Percentiles rank a stretch among this genome's conserved stretches.
These are phyloP conservation scores for Ophthalmolycus amberensis DNA, from an alignment of 2,113 vertebrate species.

Conservation along the genomic window DNA sequence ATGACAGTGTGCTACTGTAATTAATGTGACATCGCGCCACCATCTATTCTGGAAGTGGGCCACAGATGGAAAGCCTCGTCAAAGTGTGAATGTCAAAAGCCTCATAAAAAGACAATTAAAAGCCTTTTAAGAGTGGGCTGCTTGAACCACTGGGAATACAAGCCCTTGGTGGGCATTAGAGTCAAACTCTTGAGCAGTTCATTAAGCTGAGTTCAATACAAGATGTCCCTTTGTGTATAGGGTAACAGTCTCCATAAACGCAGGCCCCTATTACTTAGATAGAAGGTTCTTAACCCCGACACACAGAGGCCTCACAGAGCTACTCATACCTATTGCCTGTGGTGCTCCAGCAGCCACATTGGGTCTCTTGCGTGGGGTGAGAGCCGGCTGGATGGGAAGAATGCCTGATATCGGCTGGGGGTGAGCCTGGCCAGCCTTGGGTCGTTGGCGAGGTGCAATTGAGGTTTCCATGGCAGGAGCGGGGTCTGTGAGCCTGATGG, in stretches of 20 bases:
- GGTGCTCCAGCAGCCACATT: conserved; percentile 78
- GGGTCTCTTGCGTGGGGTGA: conserved; percentile 94
- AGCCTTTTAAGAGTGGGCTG: conserved; percentile 15
- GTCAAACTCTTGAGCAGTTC: conserved; percentile 25
- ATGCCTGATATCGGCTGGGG: conserved; percentile 93
- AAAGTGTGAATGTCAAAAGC: conserved; percentile 20
- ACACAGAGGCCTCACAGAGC: conserved; percentile 3
- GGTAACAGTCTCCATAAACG: not conserved
- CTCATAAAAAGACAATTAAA: conserved; percentile 46
- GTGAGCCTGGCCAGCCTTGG: conserved; percentile 95
- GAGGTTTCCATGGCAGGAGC: conserved; percentile 95
- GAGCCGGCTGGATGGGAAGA: conserved; percentile 94
- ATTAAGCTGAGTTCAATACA: conserved; percentile 22
- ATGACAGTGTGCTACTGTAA: not conserved
- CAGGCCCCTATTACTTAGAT: not conserved
- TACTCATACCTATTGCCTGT: conserved; percentile 82
- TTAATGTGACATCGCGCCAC: not conserved
- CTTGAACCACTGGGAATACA: conserved; percentile 38
- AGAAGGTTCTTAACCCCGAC: not conserved
- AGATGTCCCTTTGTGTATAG: not conserved
- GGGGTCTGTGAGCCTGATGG: conserved; percentile 91
- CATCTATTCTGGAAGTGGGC: conserved; percentile 19
- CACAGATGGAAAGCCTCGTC: conserved; percentile 12
- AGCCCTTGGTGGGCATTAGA: conserved; percentile 4
- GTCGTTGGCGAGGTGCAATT: conserved; percentile 96